A percentile compares a stretch with the other conserved stretches of the same genome.
Conservation (phyloP, 2,888 invertebrate genomes). For the Sericinus montela region DNA sequence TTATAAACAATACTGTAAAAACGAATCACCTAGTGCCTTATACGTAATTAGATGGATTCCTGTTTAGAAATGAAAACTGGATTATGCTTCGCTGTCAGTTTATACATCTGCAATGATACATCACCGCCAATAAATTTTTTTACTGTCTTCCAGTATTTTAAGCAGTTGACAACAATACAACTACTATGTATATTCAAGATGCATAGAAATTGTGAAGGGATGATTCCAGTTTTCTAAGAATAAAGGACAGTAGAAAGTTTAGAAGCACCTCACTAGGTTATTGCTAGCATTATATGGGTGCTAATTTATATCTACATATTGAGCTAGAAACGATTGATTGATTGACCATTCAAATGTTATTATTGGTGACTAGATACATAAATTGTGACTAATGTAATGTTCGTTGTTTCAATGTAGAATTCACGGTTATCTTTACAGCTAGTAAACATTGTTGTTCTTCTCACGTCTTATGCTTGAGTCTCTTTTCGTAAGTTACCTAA, state of each 20-base stretch:
- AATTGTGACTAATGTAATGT: slow-evolving; percentile 1
- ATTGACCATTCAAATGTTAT: slow-evolving; percentile 13
- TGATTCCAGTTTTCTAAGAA: slow-evolving; percentile 23
- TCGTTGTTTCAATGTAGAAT: slow-evolving; percentile 2
- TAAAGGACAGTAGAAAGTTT: slow-evolving; percentile 21
- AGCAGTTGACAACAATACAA: slow-evolving; percentile 41
- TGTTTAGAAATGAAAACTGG: slow-evolving; percentile 9
- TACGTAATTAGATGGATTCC: background rate
- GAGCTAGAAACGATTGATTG: slow-evolving; percentile 23
- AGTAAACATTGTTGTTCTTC: slow-evolving; percentile 37
- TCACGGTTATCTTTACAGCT: slow-evolving; percentile 21
- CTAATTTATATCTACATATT: slow-evolving; percentile 48
- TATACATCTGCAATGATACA: background rate
- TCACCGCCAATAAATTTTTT: slow-evolving; percentile 25
- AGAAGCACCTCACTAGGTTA: slow-evolving; percentile 50
- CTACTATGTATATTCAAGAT: slow-evolving; percentile 35
- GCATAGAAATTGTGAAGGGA: slow-evolving; percentile 18
- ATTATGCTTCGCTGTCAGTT: background rate
- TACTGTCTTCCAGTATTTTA: slow-evolving; percentile 68
- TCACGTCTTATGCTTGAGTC: slow-evolving; percentile 33
- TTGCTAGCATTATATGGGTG: slow-evolving; percentile 64
- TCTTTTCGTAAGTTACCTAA: slow-evolving; percentile 30
- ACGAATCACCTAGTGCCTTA: slow-evolving; percentile 17
- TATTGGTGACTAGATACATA: slow-evolving; percentile 16
- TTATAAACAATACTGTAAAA: slow-evolving; percentile 1